These are phyloP conservation scores for Nymphalis c-album DNA, from an alignment of 2,888 invertebrate genomes.

Conservation along the genomic window DNA sequence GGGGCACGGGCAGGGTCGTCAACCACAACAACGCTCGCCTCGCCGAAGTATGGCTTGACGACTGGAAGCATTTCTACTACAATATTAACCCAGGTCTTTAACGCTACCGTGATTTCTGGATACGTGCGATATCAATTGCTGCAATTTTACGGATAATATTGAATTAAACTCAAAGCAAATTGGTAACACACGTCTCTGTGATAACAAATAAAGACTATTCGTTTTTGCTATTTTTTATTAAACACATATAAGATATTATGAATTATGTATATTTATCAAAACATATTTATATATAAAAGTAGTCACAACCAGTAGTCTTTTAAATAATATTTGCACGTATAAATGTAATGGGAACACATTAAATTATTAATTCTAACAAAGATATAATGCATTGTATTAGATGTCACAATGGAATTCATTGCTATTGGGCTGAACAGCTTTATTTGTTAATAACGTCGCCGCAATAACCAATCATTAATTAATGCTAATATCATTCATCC, in stretches of 20 bases:
- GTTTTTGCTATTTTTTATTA: constrained; percentile 16
- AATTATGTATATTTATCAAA: constrained; percentile 7
- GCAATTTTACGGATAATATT: neutral
- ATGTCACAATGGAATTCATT: constrained; percentile 13
- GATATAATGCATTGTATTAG: constrained; percentile 16
- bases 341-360: neutral
- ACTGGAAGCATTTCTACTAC: constrained; percentile 99
- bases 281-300: neutral
- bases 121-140: constrained; percentile 20
- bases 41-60: constrained; percentile 99
- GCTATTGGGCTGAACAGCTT: constrained; percentile 24
- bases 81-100: constrained; percentile 96
- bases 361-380: constrained; percentile 11
- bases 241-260: neutral
- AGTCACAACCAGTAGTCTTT: constrained; percentile 16
- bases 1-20: constrained; percentile 97
- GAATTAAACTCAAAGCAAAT: neutral
- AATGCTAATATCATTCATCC: neutral
- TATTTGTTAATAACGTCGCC: constrained; percentile 24
- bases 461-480: constrained; percentile 25
- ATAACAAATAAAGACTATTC: constrained; percentile 22
- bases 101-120: constrained; percentile 26
- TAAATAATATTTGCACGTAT: constrained; percentile 18
- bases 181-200: constrained; percentile 25
- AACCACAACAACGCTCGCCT: constrained; percentile 99